Percentiles rank a stretch among this genome's conserved stretches.
Evolutionary conservation across 2,888 invertebrate species (phyloP).

Genomic region (Noctua janthina): DNA sequence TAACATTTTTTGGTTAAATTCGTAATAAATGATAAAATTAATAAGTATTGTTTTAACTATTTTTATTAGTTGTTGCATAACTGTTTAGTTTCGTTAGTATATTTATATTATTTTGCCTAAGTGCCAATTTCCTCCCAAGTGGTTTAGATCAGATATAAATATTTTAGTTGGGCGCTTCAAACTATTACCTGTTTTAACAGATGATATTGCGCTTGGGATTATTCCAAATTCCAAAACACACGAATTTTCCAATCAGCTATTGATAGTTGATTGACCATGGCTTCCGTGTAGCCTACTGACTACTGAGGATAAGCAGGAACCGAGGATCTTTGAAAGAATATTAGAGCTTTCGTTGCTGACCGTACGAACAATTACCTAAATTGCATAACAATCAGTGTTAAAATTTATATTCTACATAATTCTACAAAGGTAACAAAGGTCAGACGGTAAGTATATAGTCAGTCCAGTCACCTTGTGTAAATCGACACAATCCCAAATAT

Average conservation of each 20-base stretch:
- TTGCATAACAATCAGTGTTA: constrained; percentile 15
- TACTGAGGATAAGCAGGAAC: background rate
- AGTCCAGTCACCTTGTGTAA: constrained; percentile 20
- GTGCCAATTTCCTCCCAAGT: constrained; percentile 32
- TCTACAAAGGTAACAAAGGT: constrained; percentile 44
- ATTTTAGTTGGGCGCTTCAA: constrained; percentile 46
- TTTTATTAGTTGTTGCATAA: background rate
- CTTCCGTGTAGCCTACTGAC: too few relatives aligned
- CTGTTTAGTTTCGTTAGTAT: constrained; percentile 14
- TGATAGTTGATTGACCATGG: background rate
- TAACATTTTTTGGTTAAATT: background rate
- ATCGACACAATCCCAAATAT: constrained; percentile 11
- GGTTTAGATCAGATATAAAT: constrained; percentile 26
- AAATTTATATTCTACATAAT: constrained; percentile 27
- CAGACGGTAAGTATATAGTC: constrained; percentile 22
- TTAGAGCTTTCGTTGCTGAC: background rate
- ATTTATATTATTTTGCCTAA: constrained; percentile 13
- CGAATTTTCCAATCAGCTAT: background rate
- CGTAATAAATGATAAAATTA: background rate
- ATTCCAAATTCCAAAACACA: constrained; percentile 30
- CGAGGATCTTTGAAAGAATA: background rate
- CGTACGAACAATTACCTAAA: constrained; percentile 8
- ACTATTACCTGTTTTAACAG: constrained; percentile 27
- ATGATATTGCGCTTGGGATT: constrained; percentile 38
- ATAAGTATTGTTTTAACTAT: background rate